Evolutionary conservation across 2,888 invertebrate species (phyloP).

Genomic region (Sphaerophoria taeniata): DNA sequence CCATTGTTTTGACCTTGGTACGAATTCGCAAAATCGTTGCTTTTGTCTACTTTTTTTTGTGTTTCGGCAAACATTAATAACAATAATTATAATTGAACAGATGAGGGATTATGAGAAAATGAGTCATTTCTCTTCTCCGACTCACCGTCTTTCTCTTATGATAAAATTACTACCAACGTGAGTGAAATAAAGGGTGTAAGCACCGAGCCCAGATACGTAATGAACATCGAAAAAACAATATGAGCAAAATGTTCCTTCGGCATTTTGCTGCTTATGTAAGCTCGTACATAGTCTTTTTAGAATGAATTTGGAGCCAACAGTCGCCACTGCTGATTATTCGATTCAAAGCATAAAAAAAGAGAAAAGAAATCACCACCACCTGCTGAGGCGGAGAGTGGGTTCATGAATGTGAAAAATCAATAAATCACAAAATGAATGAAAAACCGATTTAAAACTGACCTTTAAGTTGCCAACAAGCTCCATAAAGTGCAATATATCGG

Average conservation of each 20-base stretch:
- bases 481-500: constrained; percentile 85
- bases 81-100: not conserved
- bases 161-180: not conserved
- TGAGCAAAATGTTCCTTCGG: not conserved
- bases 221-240: not conserved
- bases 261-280: not conserved
- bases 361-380: not conserved
- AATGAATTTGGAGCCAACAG: no score
- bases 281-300: no score
- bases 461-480: constrained; percentile 89
- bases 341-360: constrained; percentile 5
- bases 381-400: not conserved
- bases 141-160: not conserved
- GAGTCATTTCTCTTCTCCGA: not conserved
- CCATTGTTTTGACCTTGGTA: constrained; percentile 21
- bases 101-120: not conserved
- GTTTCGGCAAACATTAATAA: not conserved
- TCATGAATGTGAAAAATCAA: constrained; percentile 56
- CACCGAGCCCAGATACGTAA: not conserved
- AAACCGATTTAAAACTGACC: constrained; percentile 83
- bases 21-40: not conserved
- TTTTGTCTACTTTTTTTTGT: not conserved
- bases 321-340: not conserved
- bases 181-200: not conserved
- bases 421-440: constrained; percentile 7